phyloP scores from a whole-genome alignment of 1,140 invertebrate genomes.

The Carposina sasakii region DNA sequence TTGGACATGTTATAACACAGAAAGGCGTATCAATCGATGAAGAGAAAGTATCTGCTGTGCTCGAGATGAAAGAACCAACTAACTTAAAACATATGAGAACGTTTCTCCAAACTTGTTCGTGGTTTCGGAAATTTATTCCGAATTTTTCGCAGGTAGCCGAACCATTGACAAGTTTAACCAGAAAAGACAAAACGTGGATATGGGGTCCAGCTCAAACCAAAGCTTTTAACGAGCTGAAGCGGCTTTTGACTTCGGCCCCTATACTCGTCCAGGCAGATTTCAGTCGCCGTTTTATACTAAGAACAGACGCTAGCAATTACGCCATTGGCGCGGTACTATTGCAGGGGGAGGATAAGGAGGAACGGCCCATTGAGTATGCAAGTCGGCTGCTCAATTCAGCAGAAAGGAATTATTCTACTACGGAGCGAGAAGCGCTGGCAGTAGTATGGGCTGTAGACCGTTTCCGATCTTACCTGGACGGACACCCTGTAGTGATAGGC shows the following conservation, averaged over 20 bases:
- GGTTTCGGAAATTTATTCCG: slow-evolving; percentile 31
- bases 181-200: slow-evolving; percentile 23
- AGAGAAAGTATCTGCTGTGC: slow-evolving; percentile 15
- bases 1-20: slow-evolving; percentile 56
- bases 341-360: slow-evolving; percentile 33
- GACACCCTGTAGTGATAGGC: slow-evolving; percentile 42
- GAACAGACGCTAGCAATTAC: slow-evolving; percentile 14
- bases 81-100: slow-evolving; percentile 16
- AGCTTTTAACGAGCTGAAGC: slow-evolving; percentile 2
- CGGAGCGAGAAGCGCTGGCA: not conserved
- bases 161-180: slow-evolving; percentile 9
- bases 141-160: slow-evolving; percentile 24
- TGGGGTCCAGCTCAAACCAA: not conserved
- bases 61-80: slow-evolving; percentile 11
- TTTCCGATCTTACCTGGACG: slow-evolving; percentile 46
- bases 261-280: slow-evolving; percentile 9
- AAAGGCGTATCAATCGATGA: slow-evolving; percentile 23
- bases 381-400: not conserved
- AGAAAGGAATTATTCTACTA: slow-evolving; percentile 2
- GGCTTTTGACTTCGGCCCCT: not conserved
- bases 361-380: not conserved
- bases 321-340: slow-evolving; percentile 50
- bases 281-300: slow-evolving; percentile 1
- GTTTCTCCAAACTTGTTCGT: slow-evolving; percentile 12
- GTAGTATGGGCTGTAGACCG: too few species aligned